Conservation (phyloP, 2,797 vertebrate species). For the Acanthurus leucopareius region DNA sequence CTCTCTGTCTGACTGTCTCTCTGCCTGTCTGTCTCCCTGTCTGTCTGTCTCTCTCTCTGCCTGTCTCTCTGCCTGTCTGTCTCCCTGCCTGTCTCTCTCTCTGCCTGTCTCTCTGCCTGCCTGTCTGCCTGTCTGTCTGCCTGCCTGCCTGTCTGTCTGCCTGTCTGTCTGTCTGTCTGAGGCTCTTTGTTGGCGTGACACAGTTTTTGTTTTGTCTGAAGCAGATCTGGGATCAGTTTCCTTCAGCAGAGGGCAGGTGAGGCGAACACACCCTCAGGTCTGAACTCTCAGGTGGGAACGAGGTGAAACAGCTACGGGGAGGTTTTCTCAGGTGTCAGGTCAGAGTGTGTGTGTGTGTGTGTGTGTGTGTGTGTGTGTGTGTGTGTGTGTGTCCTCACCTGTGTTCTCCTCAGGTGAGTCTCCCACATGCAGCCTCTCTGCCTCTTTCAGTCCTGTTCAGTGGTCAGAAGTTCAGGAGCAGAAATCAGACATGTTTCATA, state of each 20-base stretch:
- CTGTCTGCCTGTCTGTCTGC: no score
- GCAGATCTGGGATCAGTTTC: conserved; percentile 7
- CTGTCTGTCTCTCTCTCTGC: no score
- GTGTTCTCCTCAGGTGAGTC: conserved; percentile 28
- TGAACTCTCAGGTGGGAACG: conserved; percentile 1
- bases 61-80: no score
- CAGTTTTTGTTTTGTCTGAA: neutral
- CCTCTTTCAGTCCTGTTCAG: conserved; percentile 76
- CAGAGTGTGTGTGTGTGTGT: neutral
- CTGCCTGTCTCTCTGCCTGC: no score
- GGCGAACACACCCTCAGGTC: neutral
- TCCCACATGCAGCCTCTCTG: neutral
- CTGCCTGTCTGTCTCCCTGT: no score
- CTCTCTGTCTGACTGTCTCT: neutral
- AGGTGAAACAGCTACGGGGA: neutral
- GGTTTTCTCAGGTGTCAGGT: conserved; percentile 46
- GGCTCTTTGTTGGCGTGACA: conserved; percentile 11
- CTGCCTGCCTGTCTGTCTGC: no score
- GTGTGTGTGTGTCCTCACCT: conserved; percentile 62
- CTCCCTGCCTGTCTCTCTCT: no score
- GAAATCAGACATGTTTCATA: conserved; percentile 2
- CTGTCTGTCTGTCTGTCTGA: neutral
- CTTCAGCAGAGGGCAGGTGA: neutral
- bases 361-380: neutral
- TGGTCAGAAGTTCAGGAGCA: conserved; percentile 20